Base-by-base conservation (phyloP, 1,140 invertebrate species). In the Drosophila triauraria region DNA sequence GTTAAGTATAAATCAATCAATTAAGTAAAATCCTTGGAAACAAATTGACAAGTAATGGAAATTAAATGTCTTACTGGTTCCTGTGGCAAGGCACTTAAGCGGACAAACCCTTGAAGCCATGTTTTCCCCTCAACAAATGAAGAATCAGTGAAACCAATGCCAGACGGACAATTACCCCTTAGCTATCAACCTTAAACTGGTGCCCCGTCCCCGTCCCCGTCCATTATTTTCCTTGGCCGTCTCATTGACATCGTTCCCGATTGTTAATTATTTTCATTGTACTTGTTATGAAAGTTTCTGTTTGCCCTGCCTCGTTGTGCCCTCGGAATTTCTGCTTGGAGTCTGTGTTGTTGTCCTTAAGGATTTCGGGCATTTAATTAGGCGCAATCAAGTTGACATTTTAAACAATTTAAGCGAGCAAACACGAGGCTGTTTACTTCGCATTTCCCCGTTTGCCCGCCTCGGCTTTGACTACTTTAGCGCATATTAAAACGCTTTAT, bases 401-500 rank as follows among this genome's bases (percentile, higher is more conserved):
- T 85, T 90, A 91, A 91, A 90, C 85, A 91, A 90, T 90, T 90
- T 90, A 91, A 91, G 76, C 86, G 75, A 76, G 81, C 82, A 90
- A 80, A 85, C 78, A 91, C 67, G 69, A 59, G 35, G 27, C 46
- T 56, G 46, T 51, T 58, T 63, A 59, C 68, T 43, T 42, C 32
- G 23, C 54, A n/a, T 48, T 58, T 27, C 27, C 30, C n/a, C 15
- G 13, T 1, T 13, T 30, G 12, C 60, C 58, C 56, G 38, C 60
- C 32, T 63, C 20, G 15, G 58, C 68, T 65, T 85, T 70, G 69
- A 82, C 64, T 79, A 63, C 65, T 72, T 85, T 69, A 74, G 72
- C 67, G 84, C 68, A 88, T 87, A 88, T 87, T 87, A 87, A 83
- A 88, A 84, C 85, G 84, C 74, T 88, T 87, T 90, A 90, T 88